Evolutionary conservation across 2,797 vertebrate species (phyloP).

Genomic region (Chrysocyon brachyurus): DNA sequence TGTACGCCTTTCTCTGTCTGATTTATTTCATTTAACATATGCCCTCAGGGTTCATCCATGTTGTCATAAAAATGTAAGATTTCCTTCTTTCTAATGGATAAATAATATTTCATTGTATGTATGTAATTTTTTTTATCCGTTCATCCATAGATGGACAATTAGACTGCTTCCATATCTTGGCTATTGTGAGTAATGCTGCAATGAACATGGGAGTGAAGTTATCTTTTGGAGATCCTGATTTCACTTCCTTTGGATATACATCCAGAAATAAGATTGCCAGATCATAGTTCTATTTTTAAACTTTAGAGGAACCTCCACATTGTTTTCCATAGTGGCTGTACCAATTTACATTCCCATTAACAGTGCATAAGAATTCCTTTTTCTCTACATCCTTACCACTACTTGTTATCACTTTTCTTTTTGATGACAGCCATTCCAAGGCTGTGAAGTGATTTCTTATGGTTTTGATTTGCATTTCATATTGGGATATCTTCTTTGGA

Average conservation of each 20-base stretch:
- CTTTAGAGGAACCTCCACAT: background rate
- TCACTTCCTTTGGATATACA: background rate
- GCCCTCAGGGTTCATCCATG: background rate
- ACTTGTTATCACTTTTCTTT: background rate
- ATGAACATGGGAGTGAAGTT: background rate
- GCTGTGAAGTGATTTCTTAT: background rate
- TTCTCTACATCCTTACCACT: background rate
- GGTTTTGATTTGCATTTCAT: background rate
- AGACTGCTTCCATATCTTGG: background rate
- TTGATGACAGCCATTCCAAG: background rate
- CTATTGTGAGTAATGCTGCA: background rate
- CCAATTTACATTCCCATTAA: background rate
- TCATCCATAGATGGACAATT: background rate
- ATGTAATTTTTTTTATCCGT: background rate
- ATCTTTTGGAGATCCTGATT: background rate
- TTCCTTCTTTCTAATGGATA: background rate
- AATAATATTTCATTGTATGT: background rate
- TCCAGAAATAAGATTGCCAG: background rate
- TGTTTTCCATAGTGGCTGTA: background rate
- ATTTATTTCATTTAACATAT: background rate
- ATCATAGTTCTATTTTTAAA: background rate
- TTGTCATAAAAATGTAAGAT: background rate
- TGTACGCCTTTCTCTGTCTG: background rate
- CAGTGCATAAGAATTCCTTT: background rate
- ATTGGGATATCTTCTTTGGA: background rate